Percentiles rank a stretch among this genome's conserved stretches.
phyloP scores from a whole-genome alignment of 2,888 invertebrate genomes.

The Metalampra italica region DNA sequence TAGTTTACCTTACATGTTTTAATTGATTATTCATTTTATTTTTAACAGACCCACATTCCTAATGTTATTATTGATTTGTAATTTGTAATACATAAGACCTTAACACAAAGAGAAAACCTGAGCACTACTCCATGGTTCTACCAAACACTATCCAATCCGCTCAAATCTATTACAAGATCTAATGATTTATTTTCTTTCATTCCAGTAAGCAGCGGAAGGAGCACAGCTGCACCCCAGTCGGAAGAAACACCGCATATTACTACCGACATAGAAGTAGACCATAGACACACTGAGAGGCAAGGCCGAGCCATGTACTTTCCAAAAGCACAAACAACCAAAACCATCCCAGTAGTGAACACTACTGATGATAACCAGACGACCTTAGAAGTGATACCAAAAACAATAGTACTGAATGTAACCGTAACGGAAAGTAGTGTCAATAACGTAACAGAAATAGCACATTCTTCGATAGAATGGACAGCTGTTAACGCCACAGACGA shows the following conservation, averaged over 20 bases:
- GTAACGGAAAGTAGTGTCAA: constrained; percentile 17
- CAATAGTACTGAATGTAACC: constrained; percentile 11
- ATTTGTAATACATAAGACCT: too few species aligned
- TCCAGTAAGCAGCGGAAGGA: constrained; percentile 53
- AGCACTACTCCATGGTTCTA: too few species aligned
- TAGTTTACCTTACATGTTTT: too few species aligned
- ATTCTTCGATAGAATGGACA: constrained; percentile 52
- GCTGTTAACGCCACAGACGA: constrained; percentile 37
- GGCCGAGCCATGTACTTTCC: constrained; percentile 63
- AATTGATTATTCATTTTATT: too few species aligned
- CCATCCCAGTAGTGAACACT: constrained; percentile 35
- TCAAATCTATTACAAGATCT: neutral
- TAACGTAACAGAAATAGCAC: constrained; percentile 23
- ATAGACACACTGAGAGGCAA: constrained; percentile 45
- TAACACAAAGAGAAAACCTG: too few species aligned
- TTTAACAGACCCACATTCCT: too few species aligned
- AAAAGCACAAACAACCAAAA: constrained; percentile 40
- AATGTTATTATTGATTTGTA: too few species aligned
- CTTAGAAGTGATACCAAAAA: neutral
- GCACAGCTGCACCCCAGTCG: constrained; percentile 55
- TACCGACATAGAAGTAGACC: constrained; percentile 39
- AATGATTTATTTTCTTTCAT: constrained; percentile 19
- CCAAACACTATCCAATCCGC: too few species aligned
- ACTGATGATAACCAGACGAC: constrained; percentile 17
- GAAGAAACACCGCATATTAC: constrained; percentile 48